phyloP scores from a whole-genome alignment of 2,888 invertebrate species.

The Myopa tessellatipennis region DNA sequence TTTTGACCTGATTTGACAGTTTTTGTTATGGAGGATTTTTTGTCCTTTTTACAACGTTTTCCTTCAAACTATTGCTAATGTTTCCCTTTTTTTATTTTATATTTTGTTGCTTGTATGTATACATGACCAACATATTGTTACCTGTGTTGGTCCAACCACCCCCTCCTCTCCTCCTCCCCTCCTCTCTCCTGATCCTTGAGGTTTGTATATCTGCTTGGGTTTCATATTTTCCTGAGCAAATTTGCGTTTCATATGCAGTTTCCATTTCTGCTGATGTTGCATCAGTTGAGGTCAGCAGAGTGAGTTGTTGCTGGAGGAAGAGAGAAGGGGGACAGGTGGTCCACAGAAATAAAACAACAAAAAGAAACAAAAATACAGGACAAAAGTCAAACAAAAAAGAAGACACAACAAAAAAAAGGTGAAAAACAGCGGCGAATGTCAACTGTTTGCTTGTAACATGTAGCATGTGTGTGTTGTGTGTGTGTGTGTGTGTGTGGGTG shows the following conservation, averaged over 20 bases:
- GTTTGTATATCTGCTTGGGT: background rate
- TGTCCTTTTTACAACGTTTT: background rate
- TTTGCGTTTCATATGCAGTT: slow-evolving; percentile 39
- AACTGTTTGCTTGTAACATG: slow-evolving; percentile 29
- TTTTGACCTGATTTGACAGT: slow-evolving; percentile 15
- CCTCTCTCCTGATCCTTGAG: background rate
- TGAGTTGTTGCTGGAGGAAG: background rate
- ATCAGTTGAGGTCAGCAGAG: slow-evolving; percentile 29
- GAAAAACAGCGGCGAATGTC: slow-evolving; percentile 9
- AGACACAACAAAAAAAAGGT: background rate
- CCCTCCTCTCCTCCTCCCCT: background rate
- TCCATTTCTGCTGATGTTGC: slow-evolving; percentile 37
- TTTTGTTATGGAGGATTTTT: background rate
- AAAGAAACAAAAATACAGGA: background rate
- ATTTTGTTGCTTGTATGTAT: no score
- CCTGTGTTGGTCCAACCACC: background rate
- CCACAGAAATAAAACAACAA: background rate
- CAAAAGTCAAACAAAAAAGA: slow-evolving; percentile 3
- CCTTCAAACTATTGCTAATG: background rate
- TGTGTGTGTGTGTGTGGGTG: no score
- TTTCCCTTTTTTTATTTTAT: background rate
- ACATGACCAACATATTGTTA: background rate
- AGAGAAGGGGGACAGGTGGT: background rate
- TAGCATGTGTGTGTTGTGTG: background rate
- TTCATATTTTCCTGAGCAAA: slow-evolving; percentile 36